Conservation (phyloP, 1,140 invertebrate species). For the Trypoxylus dichotomus region DNA sequence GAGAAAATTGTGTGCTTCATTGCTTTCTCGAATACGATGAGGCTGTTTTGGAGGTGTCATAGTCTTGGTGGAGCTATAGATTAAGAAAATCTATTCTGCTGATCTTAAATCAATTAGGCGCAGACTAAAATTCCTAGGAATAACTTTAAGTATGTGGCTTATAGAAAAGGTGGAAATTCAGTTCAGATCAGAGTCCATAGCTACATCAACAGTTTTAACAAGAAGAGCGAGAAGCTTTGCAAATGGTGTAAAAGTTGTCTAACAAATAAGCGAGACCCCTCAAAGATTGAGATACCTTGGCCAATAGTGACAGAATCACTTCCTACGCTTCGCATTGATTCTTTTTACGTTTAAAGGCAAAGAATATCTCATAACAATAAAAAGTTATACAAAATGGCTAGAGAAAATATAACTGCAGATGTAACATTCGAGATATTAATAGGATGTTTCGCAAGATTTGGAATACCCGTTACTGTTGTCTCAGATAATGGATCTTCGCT, state of each 20-base stretch:
- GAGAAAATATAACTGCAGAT: constrained; percentile 36
- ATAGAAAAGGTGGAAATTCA: no score
- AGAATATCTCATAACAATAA: constrained; percentile 53
- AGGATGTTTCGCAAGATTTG: constrained; percentile 29
- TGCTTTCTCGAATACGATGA: no score
- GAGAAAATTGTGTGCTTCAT: no score
- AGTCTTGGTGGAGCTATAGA: no score
- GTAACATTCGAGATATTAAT: constrained; percentile 40
- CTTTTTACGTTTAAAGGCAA: constrained; percentile 50
- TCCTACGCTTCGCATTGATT: constrained; percentile 56
- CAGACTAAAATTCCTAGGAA: no score
- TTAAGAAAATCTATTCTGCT: no score
- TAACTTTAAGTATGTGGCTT: no score
- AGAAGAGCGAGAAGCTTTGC: constrained; percentile 48
- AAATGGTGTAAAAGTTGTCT: constrained; percentile 31
- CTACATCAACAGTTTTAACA: constrained; percentile 51
- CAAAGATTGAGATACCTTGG: constrained; percentile 23
- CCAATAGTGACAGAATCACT: constrained; percentile 47
- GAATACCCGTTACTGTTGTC: constrained; percentile 15
- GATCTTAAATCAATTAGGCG: no score
- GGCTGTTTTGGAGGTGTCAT: no score
- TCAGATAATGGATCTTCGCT: constrained; percentile 13
- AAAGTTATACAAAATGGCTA: constrained; percentile 56
- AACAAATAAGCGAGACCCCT: background rate
- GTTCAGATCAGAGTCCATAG: no score